Evolutionary conservation across 1,140 invertebrate species (phyloP), one percentile per base, ranked within the genome.

Genomic region (Drosophila repleta): DNA sequence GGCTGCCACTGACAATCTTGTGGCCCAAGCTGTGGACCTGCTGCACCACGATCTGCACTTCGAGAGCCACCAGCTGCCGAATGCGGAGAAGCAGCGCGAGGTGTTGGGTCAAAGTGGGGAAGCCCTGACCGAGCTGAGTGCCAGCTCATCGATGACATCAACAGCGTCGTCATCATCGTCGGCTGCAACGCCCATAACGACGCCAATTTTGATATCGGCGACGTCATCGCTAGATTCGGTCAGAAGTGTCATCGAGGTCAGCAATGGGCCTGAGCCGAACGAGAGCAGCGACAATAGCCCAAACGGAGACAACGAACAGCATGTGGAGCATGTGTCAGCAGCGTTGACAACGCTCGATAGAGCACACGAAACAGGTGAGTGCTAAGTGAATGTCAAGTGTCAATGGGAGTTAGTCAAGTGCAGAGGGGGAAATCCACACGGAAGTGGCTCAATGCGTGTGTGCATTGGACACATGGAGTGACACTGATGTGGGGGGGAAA

Each of bases 201-300:
- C 87, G 41, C 82, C 85, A 70, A 89, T 74, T 78, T 61, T 91
- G 67, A 73, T 90, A 70, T 91, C 90, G 53, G 79, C 85, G 56
- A 90, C 90, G 66, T 91, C 90, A 61, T 91, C 90, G 51, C 70
- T 83, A 43, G 90, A 91, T 83, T 91, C 90, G 46, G 82, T 91
- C 57, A 79, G 90, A 74, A 91, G 90, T 81, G 90, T 84, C 79
- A 90, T 91, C 56, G 82, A 90, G 77, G 84, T 88, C 61, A 63
- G 67, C 72, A 87, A 88, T 61, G 77, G 67, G n/a, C 37, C 41
- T 58, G 51, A 56, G 20, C 52, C 24, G 17, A 60, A 37, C 45
- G 39, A 32, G 20, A 29, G 15, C 58, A 53, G 53, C 41, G 20
- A 49, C 55, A 57, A 17, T 35, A 65, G 35, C 32, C 52, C 26